Conservation (phyloP, 2,888 invertebrate species). For the Himalopsyche tibetana region DNA sequence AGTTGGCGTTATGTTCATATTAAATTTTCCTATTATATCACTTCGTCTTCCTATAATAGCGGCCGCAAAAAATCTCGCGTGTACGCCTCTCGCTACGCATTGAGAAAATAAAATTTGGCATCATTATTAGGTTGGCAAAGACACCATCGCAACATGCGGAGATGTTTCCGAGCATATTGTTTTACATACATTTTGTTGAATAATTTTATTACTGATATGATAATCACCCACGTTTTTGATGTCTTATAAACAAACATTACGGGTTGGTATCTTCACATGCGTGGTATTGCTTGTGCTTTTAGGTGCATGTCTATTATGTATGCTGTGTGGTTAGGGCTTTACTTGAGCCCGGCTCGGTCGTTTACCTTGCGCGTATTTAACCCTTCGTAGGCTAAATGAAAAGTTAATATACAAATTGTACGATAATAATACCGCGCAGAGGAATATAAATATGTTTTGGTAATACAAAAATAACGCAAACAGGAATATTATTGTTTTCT, state of each 20-base stretch:
- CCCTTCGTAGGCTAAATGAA: background rate
- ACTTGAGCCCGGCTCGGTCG: background rate
- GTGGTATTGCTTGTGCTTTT: background rate
- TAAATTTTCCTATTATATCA: slow-evolving; percentile 27
- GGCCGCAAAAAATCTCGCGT: slow-evolving; percentile 1
- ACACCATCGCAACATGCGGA: background rate
- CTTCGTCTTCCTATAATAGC: slow-evolving; percentile 1
- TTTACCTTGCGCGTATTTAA: slow-evolving; percentile 18
- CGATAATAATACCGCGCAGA: too few species aligned
- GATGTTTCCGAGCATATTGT: background rate
- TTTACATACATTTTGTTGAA: background rate
- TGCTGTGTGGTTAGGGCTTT: slow-evolving; percentile 6
- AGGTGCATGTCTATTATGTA: too few species aligned
- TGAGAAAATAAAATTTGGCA: slow-evolving; percentile 42
- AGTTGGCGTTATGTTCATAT: background rate
- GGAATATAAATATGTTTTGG: too few species aligned
- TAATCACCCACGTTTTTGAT: too few species aligned
- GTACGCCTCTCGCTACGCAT: slow-evolving; percentile 9
- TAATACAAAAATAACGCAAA: too few species aligned
- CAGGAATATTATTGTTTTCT: too few species aligned
- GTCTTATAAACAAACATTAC: background rate
- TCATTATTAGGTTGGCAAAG: slow-evolving; percentile 37
- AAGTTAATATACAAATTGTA: too few species aligned
- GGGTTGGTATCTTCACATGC: background rate
- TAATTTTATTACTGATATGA: background rate